Percentiles rank a stretch among this genome's conserved stretches.
Evolutionary conservation across 2,888 invertebrate genomes (phyloP).

Genomic region (Sisyra nigra): DNA sequence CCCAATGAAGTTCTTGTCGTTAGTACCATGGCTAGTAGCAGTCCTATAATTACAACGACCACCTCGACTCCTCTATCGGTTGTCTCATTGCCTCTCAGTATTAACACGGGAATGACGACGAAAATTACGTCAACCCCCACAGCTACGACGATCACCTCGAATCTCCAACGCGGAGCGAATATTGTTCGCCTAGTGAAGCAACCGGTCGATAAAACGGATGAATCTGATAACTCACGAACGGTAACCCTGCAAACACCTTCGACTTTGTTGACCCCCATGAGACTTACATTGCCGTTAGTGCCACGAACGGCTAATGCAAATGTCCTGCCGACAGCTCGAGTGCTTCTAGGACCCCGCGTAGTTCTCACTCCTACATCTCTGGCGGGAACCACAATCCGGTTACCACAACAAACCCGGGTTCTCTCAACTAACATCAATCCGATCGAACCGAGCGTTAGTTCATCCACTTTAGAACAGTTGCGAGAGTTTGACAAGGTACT

Average conservation of each 20-base stretch:
- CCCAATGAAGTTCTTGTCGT: constrained; percentile 4
- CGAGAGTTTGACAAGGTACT: constrained; percentile 67
- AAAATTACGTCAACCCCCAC: constrained; percentile 5
- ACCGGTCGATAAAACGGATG: constrained; percentile 6
- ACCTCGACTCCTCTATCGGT: constrained; percentile 1
- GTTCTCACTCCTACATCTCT: constrained; percentile 31
- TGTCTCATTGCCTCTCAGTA: not conserved
- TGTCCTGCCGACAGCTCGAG: constrained; percentile 28
- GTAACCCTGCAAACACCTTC: constrained; percentile 17
- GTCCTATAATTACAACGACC: not conserved
- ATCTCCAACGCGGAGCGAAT: constrained; percentile 10
- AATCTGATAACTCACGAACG: not conserved
- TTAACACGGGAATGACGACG: too few species aligned
- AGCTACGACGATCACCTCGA: constrained; percentile 7
- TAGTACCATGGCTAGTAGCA: not conserved
- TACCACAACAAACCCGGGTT: constrained; percentile 14
- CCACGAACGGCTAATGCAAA: constrained; percentile 31
- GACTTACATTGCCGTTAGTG: constrained; percentile 34
- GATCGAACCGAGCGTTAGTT: constrained; percentile 47
- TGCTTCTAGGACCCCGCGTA: constrained; percentile 17
- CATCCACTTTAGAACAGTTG: constrained; percentile 59
- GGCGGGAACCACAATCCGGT: constrained; percentile 30
- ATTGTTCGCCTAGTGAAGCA: constrained; percentile 10
- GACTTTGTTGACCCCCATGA: constrained; percentile 35
- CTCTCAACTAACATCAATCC: constrained; percentile 17